These are phyloP conservation scores for Hipposideros larvatus DNA, from an alignment of 2,797 vertebrate genomes.

Conservation along the genomic window DNA sequence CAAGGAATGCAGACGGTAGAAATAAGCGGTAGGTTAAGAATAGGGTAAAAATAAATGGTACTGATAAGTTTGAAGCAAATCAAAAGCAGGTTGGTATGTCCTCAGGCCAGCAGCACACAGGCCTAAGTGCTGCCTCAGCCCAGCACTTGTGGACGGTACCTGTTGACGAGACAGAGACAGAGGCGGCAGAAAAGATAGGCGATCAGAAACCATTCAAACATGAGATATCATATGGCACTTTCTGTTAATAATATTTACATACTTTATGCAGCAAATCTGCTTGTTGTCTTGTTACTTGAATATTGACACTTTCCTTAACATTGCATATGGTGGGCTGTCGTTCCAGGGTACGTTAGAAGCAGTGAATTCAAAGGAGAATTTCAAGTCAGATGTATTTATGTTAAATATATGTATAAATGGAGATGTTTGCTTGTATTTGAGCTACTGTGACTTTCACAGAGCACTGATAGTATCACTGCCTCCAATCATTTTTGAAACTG, in stretches of 20 bases:
- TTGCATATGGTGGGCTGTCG: constrained; percentile 70
- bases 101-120: constrained; percentile 68
- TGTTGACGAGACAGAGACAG: constrained; percentile 80
- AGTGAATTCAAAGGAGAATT: constrained; percentile 54
- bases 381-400: constrained; percentile 66
- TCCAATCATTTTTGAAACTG: constrained; percentile 60
- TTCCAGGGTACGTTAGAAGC: constrained; percentile 42
- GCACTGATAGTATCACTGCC: constrained; percentile 18
- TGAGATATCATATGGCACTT: constrained; percentile 58
- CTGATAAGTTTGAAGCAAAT: constrained; percentile 51
- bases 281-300: constrained; percentile 70
- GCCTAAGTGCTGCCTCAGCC: constrained; percentile 26
- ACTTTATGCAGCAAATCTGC: constrained; percentile 73
- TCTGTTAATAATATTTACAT: constrained; percentile 73
- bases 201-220: constrained; percentile 54
- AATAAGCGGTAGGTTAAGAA: not conserved
- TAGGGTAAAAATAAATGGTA: not conserved
- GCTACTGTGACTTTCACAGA: constrained; percentile 48
- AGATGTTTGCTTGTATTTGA: constrained; percentile 63
- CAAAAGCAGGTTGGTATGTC: constrained; percentile 65
- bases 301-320: constrained; percentile 73
- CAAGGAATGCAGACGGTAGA: not conserved
- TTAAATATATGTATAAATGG: constrained; percentile 63
- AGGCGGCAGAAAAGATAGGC: constrained; percentile 25
- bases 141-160: constrained; percentile 66